Percentiles rank a stretch among this genome's conserved stretches.
These are phyloP conservation scores for Invenusta paracnida DNA, from an alignment of 2,888 invertebrate genomes.

Conservation along the genomic window DNA sequence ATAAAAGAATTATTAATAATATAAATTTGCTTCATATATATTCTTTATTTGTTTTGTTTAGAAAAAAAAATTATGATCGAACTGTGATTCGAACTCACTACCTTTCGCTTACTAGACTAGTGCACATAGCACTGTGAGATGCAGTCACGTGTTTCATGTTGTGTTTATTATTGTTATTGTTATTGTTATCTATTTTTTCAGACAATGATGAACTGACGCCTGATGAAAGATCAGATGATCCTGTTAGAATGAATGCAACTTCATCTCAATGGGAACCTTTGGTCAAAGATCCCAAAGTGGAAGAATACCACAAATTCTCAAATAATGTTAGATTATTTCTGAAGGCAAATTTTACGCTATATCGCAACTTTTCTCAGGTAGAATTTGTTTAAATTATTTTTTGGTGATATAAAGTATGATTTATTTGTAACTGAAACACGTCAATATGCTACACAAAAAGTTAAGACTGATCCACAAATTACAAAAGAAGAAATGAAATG, in stretches of 20 bases:
- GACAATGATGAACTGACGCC: not conserved
- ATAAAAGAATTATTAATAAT: too few relatives aligned
- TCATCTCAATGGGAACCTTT: conserved; percentile 9
- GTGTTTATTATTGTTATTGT: not conserved
- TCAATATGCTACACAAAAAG: conserved; percentile 28
- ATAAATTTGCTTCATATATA: too few relatives aligned
- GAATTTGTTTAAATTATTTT: conserved; percentile 30
- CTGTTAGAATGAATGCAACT: conserved; percentile 21
- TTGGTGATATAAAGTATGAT: conserved; percentile 11
- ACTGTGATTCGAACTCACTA: not conserved
- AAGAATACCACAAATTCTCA: conserved; percentile 12
- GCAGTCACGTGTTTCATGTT: not conserved
- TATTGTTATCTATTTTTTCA: not conserved
- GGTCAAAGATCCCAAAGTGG: conserved; percentile 20
- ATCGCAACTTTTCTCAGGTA: conserved; percentile 24
- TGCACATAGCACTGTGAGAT: not conserved
- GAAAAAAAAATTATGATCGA: not conserved
- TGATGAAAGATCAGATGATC: conserved; percentile 12
- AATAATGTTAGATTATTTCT: not conserved
- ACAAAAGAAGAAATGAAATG: conserved; percentile 16
- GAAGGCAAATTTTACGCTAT: not conserved
- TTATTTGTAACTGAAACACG: conserved; percentile 31
- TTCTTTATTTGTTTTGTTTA: too few relatives aligned
- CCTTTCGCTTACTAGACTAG: not conserved
- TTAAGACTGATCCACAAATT: conserved; percentile 21